Evolutionary conservation across 2,888 invertebrate species (phyloP), one percentile per base, ranked within the genome.

Genomic region (Tiphia femorata): DNA sequence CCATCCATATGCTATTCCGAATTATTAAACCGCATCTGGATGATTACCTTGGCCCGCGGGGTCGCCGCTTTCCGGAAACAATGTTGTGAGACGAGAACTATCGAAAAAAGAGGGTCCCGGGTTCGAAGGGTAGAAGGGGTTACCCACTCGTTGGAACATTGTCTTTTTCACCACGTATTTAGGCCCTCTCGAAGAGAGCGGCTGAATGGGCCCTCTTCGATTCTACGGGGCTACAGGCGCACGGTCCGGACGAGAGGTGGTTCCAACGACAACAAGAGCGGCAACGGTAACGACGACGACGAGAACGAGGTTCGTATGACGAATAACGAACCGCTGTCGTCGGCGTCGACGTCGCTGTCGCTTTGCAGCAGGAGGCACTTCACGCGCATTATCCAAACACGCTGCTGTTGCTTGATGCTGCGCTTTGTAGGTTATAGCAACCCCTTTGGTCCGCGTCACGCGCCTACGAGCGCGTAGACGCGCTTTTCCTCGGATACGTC

Each of bases 71-170:
- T 76, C 74, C 77, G 76, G 76, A 79, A 79, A 79, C 80, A 80
- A 79, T 80, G 77, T 79, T 79, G 72, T 74, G 33, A n/a, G 73
- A 78, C 78, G 75, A 78, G 80, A 67, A 68, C 75, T 73, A 76
- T 79, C 73, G 73, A 76, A 55, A 58, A 62, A 49, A 49, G 44
- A 55, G 35, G 21, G 21, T 6, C 38, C 30, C 33, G 16, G 17
- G 19, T 20, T 23, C 30, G 43, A 40, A 46, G 44, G 47, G n/a
- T 21, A 37, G 40, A 38, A 49, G 41, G 44, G 55, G 55, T 49
- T 50, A 37, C 20, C n/a, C 14, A 4, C 48, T 46, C 60, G 52
- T 59, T 59, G 44, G 49, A 41, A 60, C 14, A 41, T 20, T 38
- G 25, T 35, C 59, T 65, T 70, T 72, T 62, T 64, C 62, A 51